phyloP scores from a whole-genome alignment of 2,888 invertebrate species.

The Nephrotoma guestfalica region DNA sequence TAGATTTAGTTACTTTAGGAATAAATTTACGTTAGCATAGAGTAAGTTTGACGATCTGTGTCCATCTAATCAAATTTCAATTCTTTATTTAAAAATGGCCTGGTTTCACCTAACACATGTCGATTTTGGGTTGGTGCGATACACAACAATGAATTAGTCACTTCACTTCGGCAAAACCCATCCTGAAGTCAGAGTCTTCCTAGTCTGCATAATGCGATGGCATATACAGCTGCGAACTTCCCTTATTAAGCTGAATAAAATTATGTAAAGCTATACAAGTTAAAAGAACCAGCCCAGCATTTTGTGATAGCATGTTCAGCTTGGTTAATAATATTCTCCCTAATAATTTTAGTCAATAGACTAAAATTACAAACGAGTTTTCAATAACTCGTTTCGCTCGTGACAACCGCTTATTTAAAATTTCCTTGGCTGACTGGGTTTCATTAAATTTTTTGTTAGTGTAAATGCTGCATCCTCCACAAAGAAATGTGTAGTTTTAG shows the following conservation, averaged over 20 bases:
- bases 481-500: no score
- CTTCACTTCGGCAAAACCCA: no score
- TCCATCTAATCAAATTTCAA: no score
- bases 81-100: no score
- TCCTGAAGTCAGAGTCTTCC: no score
- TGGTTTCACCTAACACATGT: no score
- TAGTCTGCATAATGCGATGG: no score
- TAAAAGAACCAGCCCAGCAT: not conserved
- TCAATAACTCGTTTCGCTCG: not conserved
- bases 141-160: no score
- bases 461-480: not conserved
- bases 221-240: not conserved
- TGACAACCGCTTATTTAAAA: not conserved
- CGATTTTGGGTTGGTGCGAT: no score
- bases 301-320: not conserved
- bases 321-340: not conserved
- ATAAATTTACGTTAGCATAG: no score
- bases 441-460: not conserved
- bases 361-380: not conserved
- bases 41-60: accelerated
- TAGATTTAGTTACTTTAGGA: no score
- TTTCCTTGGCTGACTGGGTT: not conserved
- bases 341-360: no score
- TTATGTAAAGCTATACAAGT: not conserved
- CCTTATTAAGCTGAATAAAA: not conserved